Base-by-base conservation (phyloP, 2,797 vertebrate genomes). In the Trachops cirrhosus region DNA sequence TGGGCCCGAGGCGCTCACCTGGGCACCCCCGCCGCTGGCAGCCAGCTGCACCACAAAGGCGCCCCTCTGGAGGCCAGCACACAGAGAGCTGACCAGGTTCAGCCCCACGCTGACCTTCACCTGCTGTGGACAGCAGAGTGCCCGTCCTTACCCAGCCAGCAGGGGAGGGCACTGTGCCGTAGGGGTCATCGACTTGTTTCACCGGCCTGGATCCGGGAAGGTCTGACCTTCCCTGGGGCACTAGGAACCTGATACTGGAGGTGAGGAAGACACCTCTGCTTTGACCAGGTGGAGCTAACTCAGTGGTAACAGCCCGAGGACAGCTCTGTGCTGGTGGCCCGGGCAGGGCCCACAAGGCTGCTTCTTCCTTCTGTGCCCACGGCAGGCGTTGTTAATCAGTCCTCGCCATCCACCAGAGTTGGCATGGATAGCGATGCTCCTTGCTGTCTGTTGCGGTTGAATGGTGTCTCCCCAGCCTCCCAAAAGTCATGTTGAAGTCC, bases 321-420 rank as follows among this genome's bases (percentile, higher is more conserved):
- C 1, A 0, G 11, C 21, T 29, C 5, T 5, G 0, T 8, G 71
- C 10, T 10, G 0, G 1, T 11, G 41, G 39, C 16, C 7, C 15
- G 14, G 37, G 18, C 10, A 34, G 62, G 14, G 19, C 22, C 7
- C 3, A 0, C 18, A 21, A 4, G 71, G 11, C 32, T 16, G 1
- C 46, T 68, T 41, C 22, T 57, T 44, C 48, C 32, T 68, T 32
- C 37, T 4, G 6, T 57, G 48, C n/a, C n/a, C 4, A 6, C 0
- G 14, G 41, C n/a, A 59, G n/a, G 46, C 4, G 9, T 1, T 39
- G 15, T 11, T 3, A 29, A 9, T 24, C 8, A 11, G 9, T 16
- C 59, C 59, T 68, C 8, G 1, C 48, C 34, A 37, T 10, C 62
- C 19, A 34, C 70, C 9, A 26, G n/a, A 24, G n/a, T 1, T 16